phyloP scores from a whole-genome alignment of 1,140 invertebrate genomes.

The Solenopsis invicta region DNA sequence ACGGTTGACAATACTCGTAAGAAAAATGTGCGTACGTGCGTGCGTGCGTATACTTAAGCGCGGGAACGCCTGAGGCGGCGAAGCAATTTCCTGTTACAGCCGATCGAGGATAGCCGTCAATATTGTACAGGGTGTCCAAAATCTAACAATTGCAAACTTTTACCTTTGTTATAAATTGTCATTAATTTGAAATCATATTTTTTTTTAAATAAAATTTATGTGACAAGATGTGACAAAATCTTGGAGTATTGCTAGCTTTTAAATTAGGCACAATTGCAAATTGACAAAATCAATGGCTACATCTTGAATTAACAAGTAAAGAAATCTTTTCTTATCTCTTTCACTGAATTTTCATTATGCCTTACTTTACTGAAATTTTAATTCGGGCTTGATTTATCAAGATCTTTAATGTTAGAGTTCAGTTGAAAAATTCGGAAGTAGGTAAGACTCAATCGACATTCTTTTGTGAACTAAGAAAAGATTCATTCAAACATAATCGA shows the following conservation, averaged over 20 bases:
- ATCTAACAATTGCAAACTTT: slow-evolving; percentile 21
- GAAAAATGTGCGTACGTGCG: slow-evolving; percentile 51
- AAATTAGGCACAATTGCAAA: not conserved
- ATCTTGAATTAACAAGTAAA: not conserved
- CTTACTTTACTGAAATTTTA: not conserved
- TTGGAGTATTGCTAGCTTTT: not conserved
- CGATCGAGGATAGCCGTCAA: slow-evolving; percentile 46
- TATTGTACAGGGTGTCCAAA: not conserved
- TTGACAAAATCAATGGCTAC: not conserved
- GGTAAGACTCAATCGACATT: not conserved
- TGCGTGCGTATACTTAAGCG: slow-evolving; percentile 46
- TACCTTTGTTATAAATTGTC: not conserved
- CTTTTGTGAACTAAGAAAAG: not conserved
- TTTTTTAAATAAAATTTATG: not conserved
- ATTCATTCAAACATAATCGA: not conserved
- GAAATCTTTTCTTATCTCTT: not conserved
- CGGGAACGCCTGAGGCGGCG: slow-evolving; percentile 28
- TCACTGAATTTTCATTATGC: not conserved
- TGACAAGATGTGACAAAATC: not conserved
- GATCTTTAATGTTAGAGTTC: slow-evolving; percentile 9
- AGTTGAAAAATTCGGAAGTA: not conserved
- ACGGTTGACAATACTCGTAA: slow-evolving; percentile 47
- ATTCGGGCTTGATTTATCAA: not conserved
- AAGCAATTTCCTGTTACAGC: slow-evolving; percentile 63
- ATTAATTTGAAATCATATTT: not conserved